Base-by-base conservation (phyloP, 2,888 invertebrate species). In the Cryptocephalus moraei region DNA sequence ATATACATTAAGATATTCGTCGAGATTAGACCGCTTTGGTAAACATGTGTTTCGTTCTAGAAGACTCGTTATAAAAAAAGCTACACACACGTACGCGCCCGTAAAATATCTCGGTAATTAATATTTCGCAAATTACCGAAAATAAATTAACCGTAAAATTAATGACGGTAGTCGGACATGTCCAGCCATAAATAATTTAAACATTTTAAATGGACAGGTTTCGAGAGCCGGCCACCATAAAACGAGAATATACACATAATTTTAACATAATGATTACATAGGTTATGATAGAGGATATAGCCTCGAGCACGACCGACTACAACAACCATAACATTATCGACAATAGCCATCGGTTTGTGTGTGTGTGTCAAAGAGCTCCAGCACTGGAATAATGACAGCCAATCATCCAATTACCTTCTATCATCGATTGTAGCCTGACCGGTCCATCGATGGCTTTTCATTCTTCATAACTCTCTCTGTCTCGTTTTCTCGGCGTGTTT, bases 361-460 rank as follows among this genome's bases (percentile, higher is more conserved):
- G 2, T 36, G 56, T 56, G 60, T 63, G 62, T 64, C 64, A 65
- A 64, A 66, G 65, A 62, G 63, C 61, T 48, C 61, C 59, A 60
- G 62, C 64, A 64, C 64, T 63, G 62, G 62, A 58, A 63, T 65
- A 65, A 66, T 64, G 65, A 64, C 57, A 62, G 62, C 56, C 64
- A 62, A 66, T 67, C 66, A 65, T 65, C 67, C 67, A 67, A 67
- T 67, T 67, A 67, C 62, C 61, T 63, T 60, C 64, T 64, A 65
- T 66, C 66, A 66, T 66, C 67, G 65, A 65, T 64, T 62, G 62
- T 61, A 61, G 55, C 57, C 60, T 57, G 62, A 64, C 65, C 61
- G 63, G 63, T 64, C 62, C 2, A 61, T 58, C 56, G 59, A 56
- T 58, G 58, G 54, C 57, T 58, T 59, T 60, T 58, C 58, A 56